Evolutionary conservation across 92 coral and sea anemone genomes (phyloP).

Genomic region (Montipora capitata): DNA sequence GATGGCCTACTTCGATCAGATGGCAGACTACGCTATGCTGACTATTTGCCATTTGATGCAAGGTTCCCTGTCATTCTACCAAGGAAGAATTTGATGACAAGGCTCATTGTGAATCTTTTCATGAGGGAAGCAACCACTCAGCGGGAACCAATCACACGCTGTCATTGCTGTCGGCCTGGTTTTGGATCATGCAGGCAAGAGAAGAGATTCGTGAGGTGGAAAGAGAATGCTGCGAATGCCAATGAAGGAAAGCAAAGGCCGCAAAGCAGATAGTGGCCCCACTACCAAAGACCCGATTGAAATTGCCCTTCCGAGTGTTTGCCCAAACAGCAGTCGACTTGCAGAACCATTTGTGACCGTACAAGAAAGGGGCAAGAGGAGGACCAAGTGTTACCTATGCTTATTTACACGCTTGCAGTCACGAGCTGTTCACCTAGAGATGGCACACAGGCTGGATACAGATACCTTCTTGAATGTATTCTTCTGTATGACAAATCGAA

Average conservation of each 20-base stretch:
- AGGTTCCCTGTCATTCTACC: conserved; percentile 74
- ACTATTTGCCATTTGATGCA: conserved; percentile 57
- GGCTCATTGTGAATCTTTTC: conserved; percentile 63
- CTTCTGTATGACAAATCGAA: conserved; percentile 70
- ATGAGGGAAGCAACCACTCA: conserved; percentile 62
- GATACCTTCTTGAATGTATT: conserved; percentile 72
- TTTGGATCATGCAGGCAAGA: conserved; percentile 70
- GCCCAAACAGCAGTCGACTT: conserved; percentile 69
- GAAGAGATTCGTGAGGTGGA: conserved; percentile 82
- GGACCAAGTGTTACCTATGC: conserved; percentile 73
- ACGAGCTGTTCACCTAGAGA: conserved; percentile 76
- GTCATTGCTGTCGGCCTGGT: conserved; percentile 48
- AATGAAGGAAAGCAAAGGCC: conserved; percentile 49
- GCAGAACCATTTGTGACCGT: conserved; percentile 70
- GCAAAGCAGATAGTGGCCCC: conserved; percentile 86
- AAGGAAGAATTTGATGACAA: conserved; percentile 63
- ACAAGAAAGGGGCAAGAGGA: conserved; percentile 72
- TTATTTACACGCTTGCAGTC: conserved; percentile 68
- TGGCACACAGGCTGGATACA: conserved; percentile 70
- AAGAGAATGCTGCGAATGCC: conserved; percentile 69
- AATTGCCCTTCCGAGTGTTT: conserved; percentile 62
- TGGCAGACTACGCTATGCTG: conserved; percentile 30
- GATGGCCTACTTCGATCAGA: neutral
- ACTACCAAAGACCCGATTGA: conserved; percentile 67
- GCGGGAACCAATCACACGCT: conserved; percentile 76